Evolutionary conservation across 2,113 vertebrate species (phyloP).

Genomic region (Proteles cristata): DNA sequence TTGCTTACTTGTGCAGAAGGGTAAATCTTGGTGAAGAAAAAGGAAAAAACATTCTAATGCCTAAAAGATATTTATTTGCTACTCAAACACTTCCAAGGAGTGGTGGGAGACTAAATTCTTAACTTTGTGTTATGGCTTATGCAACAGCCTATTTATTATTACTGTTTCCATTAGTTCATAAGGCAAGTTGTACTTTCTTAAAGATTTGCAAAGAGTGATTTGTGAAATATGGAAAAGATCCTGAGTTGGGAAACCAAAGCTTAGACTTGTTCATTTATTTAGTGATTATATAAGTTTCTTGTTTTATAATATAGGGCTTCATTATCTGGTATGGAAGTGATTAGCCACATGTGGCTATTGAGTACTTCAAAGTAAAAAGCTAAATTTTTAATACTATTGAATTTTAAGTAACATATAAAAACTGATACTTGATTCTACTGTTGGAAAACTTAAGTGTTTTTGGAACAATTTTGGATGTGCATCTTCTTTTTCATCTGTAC

Average conservation of each 20-base stretch:
- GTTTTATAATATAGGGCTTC: neutral
- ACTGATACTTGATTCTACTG: neutral
- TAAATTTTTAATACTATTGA: neutral
- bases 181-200: conserved; percentile 13
- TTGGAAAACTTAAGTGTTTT: neutral
- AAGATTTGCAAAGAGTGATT: neutral
- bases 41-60: neutral
- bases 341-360: neutral
- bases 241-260: neutral
- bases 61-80: neutral
- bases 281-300: neutral
- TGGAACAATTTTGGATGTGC: neutral
- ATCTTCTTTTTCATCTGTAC: neutral
- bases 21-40: neutral
- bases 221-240: neutral
- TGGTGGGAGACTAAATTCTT: neutral
- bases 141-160: neutral
- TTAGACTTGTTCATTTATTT: neutral
- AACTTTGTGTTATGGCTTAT: neutral
- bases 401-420: conserved; percentile 26
- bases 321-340: neutral
- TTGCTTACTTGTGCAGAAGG: neutral
- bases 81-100: neutral
- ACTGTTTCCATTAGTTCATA: conserved; percentile 2
- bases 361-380: neutral